Base-by-base conservation (phyloP, 2,888 invertebrate genomes). In the Eupithecia abbreviata region DNA sequence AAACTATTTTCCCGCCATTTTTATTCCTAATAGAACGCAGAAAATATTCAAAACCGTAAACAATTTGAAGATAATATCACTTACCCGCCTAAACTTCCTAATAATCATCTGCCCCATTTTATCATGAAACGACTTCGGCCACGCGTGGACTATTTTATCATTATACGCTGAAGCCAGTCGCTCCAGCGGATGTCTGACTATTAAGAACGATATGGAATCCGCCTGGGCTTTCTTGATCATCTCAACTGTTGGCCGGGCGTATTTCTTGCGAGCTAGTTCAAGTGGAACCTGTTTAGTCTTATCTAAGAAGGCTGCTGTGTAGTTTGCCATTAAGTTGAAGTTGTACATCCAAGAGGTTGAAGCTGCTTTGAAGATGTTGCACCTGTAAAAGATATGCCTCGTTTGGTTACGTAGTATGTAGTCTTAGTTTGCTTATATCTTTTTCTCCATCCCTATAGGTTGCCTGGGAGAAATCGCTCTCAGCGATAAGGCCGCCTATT, bases 281-380 rank as follows among this genome's bases (percentile, higher is more conserved):
- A 98, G 95, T 72, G 97, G 97, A 72, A 98, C 97, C 86, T 97
- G 96, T 89, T 97, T 97, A 76, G 97, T 97, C 86, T 97, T 97
- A 88, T 96, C 96, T 83, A 98, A 93, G 92, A 97, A 98, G 73
- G 96, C 96, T 12, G 97, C 96, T 77, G 97, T 96, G 90, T 98
- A 98, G 84, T 98, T 98, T 10, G 98, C 98, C 91, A 98, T 96
- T 73, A 98, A 92, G 91, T 98, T 98, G 92, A 98, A 98, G 92
- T 98, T 98, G 92, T 98, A 98, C 97, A 98, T 98, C 98, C 98
- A 98, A 0, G 98, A 98, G 30, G 98, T 98, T n/a, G 98, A 98
- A 3, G 97, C 97, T 6, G 97, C 97, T 95, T 97, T 97, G 89
- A 97, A 97, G 79, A 97, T 96, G 87, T 97, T 97, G 89, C 97